Evolutionary conservation across 2,888 invertebrate species (phyloP).

Genomic region (Ceraclea dissimilis): DNA sequence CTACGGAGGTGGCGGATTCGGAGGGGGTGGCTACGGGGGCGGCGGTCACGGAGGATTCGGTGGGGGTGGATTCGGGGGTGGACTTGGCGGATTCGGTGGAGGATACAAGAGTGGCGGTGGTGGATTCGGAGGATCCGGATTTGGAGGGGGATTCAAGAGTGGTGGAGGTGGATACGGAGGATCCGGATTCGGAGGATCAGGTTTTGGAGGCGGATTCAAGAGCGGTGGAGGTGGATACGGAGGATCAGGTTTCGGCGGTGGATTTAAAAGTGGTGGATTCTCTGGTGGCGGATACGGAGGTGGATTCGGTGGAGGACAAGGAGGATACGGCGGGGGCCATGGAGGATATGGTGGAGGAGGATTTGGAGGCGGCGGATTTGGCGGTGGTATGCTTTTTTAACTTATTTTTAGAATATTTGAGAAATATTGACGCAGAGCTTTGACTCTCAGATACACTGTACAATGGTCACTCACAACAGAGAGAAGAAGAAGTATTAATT

Average conservation of each 20-base stretch:
- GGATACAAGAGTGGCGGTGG: conserved; percentile 13
- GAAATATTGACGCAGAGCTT: no score
- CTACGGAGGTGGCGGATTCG: conserved; percentile 11
- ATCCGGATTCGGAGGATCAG: conserved; percentile 9
- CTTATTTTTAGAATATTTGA: no score
- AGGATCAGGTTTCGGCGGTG: conserved; percentile 7
- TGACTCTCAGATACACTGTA: no score
- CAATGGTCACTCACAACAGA: no score
- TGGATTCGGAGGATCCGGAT: conserved; percentile 11
- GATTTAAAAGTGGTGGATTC: conserved; percentile 17
- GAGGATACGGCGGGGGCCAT: conserved; percentile 11
- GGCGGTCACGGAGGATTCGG: conserved; percentile 18
- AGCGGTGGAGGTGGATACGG: conserved; percentile 21
- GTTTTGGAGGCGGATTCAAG: conserved; percentile 13
- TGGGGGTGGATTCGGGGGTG: conserved; percentile 13
- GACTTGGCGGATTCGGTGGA: conserved; percentile 15
- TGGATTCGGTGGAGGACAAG: conserved; percentile 8
- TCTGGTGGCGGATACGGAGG: conserved; percentile 12
- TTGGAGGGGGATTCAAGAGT: conserved; percentile 1
- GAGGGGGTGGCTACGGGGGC: conserved; percentile 13
- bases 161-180: conserved; percentile 12
- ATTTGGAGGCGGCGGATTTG: conserved; percentile 9
- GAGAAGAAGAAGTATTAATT: no score
- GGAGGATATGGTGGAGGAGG: conserved; percentile 4
- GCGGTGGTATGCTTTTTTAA: no score